Conservation (phyloP, 1,140 invertebrate species). For the Ephestia elutella region DNA sequence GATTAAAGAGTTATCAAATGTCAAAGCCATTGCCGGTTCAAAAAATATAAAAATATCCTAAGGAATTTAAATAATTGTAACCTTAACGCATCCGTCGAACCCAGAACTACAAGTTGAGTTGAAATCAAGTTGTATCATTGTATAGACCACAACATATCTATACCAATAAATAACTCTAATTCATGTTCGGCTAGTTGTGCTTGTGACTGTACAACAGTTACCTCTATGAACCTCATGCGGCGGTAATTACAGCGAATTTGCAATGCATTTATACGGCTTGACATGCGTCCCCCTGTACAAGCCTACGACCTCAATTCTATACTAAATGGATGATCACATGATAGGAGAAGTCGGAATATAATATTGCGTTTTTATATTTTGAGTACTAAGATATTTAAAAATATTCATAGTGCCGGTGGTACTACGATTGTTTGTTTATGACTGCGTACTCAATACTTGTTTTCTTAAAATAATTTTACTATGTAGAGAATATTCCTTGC, state of each 20-base stretch:
- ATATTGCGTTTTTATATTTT: background rate
- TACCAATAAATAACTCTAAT: too few relatives aligned
- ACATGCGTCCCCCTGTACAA: background rate
- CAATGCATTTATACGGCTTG: background rate
- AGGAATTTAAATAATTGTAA: background rate
- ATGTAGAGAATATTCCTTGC: too few relatives aligned
- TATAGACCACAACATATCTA: too few relatives aligned
- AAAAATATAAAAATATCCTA: background rate
- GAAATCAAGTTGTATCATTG: background rate
- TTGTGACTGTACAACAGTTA: too few relatives aligned
- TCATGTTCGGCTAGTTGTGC: too few relatives aligned
- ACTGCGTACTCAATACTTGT: too few relatives aligned
- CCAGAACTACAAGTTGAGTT: background rate
- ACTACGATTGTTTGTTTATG: too few relatives aligned
- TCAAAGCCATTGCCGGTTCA: background rate
- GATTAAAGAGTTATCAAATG: background rate
- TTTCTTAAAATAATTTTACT: too few relatives aligned
- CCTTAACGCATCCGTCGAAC: background rate
- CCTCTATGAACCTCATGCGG: too few relatives aligned
- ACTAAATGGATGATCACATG: background rate
- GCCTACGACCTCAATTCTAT: background rate
- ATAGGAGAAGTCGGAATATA: background rate
- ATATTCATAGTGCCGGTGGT: too few relatives aligned
- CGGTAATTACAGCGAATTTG: background rate
- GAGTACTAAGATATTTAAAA: too few relatives aligned